Evolutionary conservation across 2,113 vertebrate species (phyloP).

Genomic region (Centrocercus urophasianus): DNA sequence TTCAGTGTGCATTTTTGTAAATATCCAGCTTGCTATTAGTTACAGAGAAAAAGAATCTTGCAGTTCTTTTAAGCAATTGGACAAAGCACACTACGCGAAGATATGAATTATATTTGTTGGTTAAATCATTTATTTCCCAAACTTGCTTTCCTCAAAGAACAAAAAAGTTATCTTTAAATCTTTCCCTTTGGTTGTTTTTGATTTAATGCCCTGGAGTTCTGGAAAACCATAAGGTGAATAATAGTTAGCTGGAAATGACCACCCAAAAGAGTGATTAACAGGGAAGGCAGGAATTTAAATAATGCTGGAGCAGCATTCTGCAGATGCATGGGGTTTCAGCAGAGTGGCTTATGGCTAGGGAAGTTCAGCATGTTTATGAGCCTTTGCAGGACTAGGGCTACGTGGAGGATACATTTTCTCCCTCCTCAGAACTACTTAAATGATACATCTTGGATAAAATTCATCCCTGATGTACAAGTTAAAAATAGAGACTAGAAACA

Average conservation of each 20-base stretch:
- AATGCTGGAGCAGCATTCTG: neutral
- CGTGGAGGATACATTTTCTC: conserved; percentile 21
- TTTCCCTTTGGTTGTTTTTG: too few relatives aligned
- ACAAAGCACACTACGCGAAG: neutral
- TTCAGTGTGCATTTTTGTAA: neutral
- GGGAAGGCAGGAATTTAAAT: conserved; percentile 42
- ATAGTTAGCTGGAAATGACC: neutral
- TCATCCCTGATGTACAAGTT: conserved; percentile 54
- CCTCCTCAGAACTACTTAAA: conserved; percentile 47
- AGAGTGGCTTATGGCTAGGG: neutral
- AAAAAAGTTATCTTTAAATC: neutral
- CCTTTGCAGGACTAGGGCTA: neutral
- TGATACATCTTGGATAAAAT: conserved; percentile 56
- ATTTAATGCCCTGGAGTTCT: neutral
- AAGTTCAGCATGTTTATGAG: conserved; percentile 11
- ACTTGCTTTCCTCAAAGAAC: neutral
- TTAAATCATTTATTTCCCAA: neutral
- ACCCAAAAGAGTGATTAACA: conserved; percentile 31
- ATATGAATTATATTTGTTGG: neutral
- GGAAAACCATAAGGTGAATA: neutral
- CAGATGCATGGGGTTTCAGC: neutral
- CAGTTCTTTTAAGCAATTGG: neutral
- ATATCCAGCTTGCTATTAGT: neutral
- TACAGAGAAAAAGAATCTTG: neutral
- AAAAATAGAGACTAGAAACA: conserved; percentile 68